Conservation (phyloP, 2,797 vertebrate species). For the Sciaenops ocellatus region DNA sequence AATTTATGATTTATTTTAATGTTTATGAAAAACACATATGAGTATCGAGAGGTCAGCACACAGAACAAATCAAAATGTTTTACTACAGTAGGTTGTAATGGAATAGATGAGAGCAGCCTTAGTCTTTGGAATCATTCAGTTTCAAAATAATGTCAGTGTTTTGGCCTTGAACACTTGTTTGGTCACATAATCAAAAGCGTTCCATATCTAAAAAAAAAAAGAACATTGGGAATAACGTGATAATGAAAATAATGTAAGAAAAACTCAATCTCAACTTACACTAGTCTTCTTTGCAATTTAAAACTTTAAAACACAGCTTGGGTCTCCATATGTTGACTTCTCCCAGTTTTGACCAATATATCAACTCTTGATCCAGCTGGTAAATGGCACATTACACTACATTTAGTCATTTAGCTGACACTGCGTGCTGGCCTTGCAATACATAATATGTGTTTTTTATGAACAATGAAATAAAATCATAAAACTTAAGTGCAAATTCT, state of each 20-base stretch:
- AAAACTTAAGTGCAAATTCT: too few relatives aligned
- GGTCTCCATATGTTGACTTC: not conserved
- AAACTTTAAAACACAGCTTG: not conserved
- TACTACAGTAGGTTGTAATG: not conserved
- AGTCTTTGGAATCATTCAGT: not conserved
- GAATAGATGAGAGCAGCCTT: not conserved
- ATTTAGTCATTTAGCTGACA: too few relatives aligned
- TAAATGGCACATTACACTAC: not conserved
- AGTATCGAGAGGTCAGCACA: not conserved
- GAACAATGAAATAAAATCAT: too few relatives aligned
- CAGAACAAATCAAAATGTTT: constrained; percentile 4
- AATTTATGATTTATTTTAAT: not conserved
- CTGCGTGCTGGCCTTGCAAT: too few relatives aligned
- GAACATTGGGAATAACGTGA: not conserved
- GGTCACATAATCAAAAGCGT: not conserved
- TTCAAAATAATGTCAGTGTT: not conserved
- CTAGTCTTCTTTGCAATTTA: not conserved
- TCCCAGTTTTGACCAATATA: not conserved
- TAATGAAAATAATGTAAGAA: not conserved
- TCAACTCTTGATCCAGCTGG: not conserved
- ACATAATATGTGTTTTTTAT: too few relatives aligned
- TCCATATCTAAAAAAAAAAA: not conserved
- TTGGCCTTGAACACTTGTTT: not conserved
- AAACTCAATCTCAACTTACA: too few relatives aligned
- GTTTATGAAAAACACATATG: constrained; percentile 2